Evolutionary conservation across 2,888 invertebrate genomes (phyloP), one percentile per base, ranked within the genome.

Genomic region (Eulithis testata): DNA sequence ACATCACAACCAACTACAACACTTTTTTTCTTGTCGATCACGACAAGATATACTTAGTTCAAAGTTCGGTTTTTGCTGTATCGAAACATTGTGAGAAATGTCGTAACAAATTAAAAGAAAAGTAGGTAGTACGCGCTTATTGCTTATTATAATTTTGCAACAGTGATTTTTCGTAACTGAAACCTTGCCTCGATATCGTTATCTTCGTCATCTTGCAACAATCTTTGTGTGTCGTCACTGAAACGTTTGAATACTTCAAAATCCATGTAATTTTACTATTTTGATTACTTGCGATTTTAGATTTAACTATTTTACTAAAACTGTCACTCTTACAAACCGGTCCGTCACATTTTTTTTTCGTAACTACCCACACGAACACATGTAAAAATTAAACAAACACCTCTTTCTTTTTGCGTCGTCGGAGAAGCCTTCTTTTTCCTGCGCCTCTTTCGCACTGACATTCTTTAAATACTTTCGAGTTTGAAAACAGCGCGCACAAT

Each of bases 401-500:
- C 88, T 88, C 82, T 58, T 52, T 61, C 71, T 81, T 90, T 73
- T 80, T 80, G 61, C 85, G 83, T 66, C 87, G 83, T 73, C 84
- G 84, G 47, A 91, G 74, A 59, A 92, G 77, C 72, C 92, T 86
- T 72, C 91, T 91, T 91, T 89, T 93, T 90, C 91, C 92, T 85
- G 90, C 82, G 82, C 88, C 84, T 91, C 91, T 88, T 89, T 91
- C 92, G 92, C 92, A 92, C 88, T 90, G 90, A 83, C 91, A 93
- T 70, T 87, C 84, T 76, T 92, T 92, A 71, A 91, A 91, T 59
- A 86, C 77, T 75, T 88, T 91, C 72, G 87, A 83, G 66, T 89
- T 88, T 68, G 90, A 88, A 80, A 93, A 86, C 91, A 91, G 85
- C 69, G 84, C 86, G 91, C 85, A 89, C 81, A 91, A 69, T 74